Base-by-base conservation (phyloP, 2,797 vertebrate species). In the Leucoraja ocellata region DNA sequence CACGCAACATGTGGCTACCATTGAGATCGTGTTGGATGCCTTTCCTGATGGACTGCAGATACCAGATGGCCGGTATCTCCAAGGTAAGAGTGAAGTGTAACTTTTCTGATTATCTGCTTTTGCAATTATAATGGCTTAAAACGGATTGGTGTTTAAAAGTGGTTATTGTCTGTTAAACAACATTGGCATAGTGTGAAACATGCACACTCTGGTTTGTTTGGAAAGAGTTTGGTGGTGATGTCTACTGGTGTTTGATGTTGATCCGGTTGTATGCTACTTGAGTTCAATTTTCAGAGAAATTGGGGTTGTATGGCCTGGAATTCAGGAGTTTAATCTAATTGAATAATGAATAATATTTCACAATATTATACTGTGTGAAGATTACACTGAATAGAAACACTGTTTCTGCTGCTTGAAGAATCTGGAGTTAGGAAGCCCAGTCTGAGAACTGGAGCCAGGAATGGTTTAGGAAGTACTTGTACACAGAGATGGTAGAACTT, bases 51-150 rank as follows among this genome's bases (percentile, higher is more conserved):
- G 4, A 74, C 4, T 16, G 36, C 25, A 14, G 10, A 2, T 13
- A 46, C 46, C 71, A 54, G 71, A 21, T 28, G 5, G 28, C 13
- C 46, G 4, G 23, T 23, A 46, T 6, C 65, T 58, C 25, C 73
- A 71, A 54, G 90, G 90, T 92, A 76, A 92, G 90, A 54, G 39
- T 14, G 9, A 88, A 71, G n/a, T 76, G 28, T 63, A 54, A 71
- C 32, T 91, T 25, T 28, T n/a, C 83, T 32, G 14, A 32, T 18
- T 63, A 21, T 68, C 73, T 92, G 68, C 68, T 11, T 16, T 23
- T 76, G 1, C 25, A 54, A 39, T 28, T 92, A 46, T 54, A 28
- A 76, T 92, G 36, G 10, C 54, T 92, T 14, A 14, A 46, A 92
- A 74, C 54, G 16, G 13, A 16, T 76, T 54, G 23, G 28, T 74